These are phyloP conservation scores for Saccostrea echinata DNA, from an alignment of 1,140 invertebrate species.

Conservation along the genomic window DNA sequence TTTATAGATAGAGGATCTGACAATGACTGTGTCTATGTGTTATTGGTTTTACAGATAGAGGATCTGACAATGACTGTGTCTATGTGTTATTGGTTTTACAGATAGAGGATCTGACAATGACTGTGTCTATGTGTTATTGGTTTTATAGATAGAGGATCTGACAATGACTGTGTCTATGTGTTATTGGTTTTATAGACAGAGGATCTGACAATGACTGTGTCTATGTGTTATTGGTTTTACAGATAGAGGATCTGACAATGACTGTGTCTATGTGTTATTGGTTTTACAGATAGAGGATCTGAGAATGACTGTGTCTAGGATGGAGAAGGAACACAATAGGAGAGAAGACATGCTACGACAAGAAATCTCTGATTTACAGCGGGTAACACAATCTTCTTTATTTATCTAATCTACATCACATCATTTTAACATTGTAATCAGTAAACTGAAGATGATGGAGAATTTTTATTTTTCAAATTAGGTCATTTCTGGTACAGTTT, in stretches of 20 bases:
- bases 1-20: too few species aligned
- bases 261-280: neutral
- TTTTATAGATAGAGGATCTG: too few species aligned
- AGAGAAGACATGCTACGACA: slow-evolving; percentile 86
- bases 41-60: too few species aligned
- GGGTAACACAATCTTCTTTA: slow-evolving; percentile 64
- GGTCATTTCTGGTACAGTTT: neutral
- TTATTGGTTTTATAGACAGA: too few species aligned
- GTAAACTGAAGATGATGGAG: neutral
- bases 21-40: too few species aligned
- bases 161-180: too few species aligned
- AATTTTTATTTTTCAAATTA: neutral
- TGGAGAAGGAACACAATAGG: slow-evolving; percentile 81
- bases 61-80: too few species aligned
- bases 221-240: neutral
- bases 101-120: too few species aligned
- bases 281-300: slow-evolving; percentile 79
- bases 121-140: too few species aligned
- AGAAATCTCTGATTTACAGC: slow-evolving; percentile 86
- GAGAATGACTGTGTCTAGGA: slow-evolving; percentile 74
- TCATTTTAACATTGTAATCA: neutral
- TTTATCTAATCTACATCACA: neutral
- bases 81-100: too few species aligned
- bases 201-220: too few species aligned
- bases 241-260: too few species aligned